These are phyloP conservation scores for Sarcoramphus papa DNA, from an alignment of 2,797 vertebrate species.

Conservation along the genomic window DNA sequence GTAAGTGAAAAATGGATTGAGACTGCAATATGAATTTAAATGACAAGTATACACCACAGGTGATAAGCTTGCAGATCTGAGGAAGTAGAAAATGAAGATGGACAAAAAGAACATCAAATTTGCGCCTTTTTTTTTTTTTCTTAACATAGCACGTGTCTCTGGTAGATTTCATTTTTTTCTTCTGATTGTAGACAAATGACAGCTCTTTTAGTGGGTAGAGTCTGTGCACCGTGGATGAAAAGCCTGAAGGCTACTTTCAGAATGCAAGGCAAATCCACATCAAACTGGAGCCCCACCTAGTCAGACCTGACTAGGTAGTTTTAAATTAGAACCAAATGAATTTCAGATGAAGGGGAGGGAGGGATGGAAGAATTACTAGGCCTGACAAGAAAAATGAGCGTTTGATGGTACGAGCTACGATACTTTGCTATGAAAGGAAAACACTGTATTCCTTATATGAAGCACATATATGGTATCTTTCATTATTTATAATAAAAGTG, in stretches of 20 bases:
- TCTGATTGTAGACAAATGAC: background rate
- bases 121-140: background rate
- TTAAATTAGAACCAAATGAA: constrained; percentile 60
- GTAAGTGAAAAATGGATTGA: constrained; percentile 67
- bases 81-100: constrained; percentile 11
- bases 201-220: background rate
- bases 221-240: background rate
- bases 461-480: constrained; percentile 72
- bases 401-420: constrained; percentile 68
- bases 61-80: constrained; percentile 7
- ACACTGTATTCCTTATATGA: constrained; percentile 79
- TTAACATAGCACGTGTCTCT: background rate
- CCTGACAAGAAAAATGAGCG: constrained; percentile 44
- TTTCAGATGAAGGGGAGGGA: constrained; percentile 10
- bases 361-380: constrained; percentile 26
- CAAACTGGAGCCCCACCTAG: constrained; percentile 10
- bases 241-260: constrained; percentile 8
- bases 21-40: background rate
- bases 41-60: background rate
- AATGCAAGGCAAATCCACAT: constrained; percentile 3
- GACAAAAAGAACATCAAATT: background rate
- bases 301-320: constrained; percentile 50
- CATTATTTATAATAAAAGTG: constrained; percentile 81
- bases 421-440: constrained; percentile 75
- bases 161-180: background rate